phyloP scores from a whole-genome alignment of 35 echinoderm and acorn worm species.

The Amphiura filiformis region DNA sequence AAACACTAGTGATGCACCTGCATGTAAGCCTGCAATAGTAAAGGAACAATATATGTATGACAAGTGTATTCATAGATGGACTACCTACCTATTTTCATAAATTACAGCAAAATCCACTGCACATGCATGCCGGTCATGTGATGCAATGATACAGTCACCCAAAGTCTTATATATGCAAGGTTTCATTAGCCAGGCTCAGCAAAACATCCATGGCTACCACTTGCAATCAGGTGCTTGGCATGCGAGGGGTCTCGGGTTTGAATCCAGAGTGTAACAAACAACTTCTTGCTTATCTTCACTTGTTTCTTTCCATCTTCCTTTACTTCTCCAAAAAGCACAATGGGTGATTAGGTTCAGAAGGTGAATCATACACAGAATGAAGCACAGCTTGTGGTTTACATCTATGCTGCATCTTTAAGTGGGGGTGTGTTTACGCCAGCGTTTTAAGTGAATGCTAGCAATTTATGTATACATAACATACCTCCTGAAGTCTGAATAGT shows the following conservation, averaged over 20 bases:
- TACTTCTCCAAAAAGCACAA: too few relatives aligned
- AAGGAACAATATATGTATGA: neutral
- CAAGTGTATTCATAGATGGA: neutral
- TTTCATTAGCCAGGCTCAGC: too few relatives aligned
- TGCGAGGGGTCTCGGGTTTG: too few relatives aligned
- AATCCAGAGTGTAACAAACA: too few relatives aligned
- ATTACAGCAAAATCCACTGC: too few relatives aligned
- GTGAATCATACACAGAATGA: too few relatives aligned
- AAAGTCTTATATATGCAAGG: too few relatives aligned
- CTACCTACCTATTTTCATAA: too few relatives aligned
- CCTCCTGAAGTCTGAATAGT: slow-evolving; percentile 4
- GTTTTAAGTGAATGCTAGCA: neutral
- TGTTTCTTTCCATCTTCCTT: too few relatives aligned
- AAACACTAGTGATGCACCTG: slow-evolving; percentile 16
- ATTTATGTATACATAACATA: neutral
- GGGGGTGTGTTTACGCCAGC: neutral
- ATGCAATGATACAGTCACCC: neutral
- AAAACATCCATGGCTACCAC: neutral
- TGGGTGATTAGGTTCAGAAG: too few relatives aligned
- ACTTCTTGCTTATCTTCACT: too few relatives aligned
- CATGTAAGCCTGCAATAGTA: slow-evolving; percentile 8
- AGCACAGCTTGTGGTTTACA: neutral
- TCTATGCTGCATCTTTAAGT: neutral
- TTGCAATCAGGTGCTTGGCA: neutral
- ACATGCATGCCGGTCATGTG: too few relatives aligned